phyloP scores from a whole-genome alignment of 2,888 invertebrate species.

The Orthosia gothica region DNA sequence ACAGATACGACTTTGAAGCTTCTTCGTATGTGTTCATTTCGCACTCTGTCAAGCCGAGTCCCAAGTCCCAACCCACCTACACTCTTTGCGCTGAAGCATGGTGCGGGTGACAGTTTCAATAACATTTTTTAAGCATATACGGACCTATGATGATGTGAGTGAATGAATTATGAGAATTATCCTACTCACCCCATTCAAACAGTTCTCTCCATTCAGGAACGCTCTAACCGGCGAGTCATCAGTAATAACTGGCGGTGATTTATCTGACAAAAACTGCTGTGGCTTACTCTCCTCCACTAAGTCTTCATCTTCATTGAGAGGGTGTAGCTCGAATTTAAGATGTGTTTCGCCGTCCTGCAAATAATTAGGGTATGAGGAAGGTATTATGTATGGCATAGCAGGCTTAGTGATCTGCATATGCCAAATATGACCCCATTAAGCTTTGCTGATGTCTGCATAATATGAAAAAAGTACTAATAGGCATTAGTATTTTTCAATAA shows the following conservation, averaged over 20 bases:
- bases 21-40: too few relatives aligned
- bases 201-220: conserved; percentile 96
- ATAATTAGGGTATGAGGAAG: conserved; percentile 1
- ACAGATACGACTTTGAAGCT: too few relatives aligned
- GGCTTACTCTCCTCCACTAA: conserved; percentile 81
- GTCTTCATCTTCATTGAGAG: conserved; percentile 88
- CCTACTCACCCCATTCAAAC: conserved; percentile 95
- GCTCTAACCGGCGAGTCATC: conserved; percentile 95
- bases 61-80: too few relatives aligned
- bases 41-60: too few relatives aligned
- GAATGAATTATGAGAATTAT: too few relatives aligned
- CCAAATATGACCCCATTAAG: conserved; percentile 31
- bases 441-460: background rate
- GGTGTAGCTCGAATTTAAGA: conserved; percentile 93
- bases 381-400: conserved; percentile 7
- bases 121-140: too few relatives aligned
- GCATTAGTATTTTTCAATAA: too few relatives aligned
- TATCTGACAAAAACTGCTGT: conserved; percentile 62
- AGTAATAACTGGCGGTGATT: conserved; percentile 72
- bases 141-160: too few relatives aligned
- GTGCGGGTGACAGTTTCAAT: too few relatives aligned
- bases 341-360: conserved; percentile 93
- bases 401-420: conserved; percentile 8
- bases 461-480: too few relatives aligned
- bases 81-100: too few relatives aligned